Evolutionary conservation across 2,113 vertebrate species (phyloP).

Genomic region (Tragelaphus scriptus): DNA sequence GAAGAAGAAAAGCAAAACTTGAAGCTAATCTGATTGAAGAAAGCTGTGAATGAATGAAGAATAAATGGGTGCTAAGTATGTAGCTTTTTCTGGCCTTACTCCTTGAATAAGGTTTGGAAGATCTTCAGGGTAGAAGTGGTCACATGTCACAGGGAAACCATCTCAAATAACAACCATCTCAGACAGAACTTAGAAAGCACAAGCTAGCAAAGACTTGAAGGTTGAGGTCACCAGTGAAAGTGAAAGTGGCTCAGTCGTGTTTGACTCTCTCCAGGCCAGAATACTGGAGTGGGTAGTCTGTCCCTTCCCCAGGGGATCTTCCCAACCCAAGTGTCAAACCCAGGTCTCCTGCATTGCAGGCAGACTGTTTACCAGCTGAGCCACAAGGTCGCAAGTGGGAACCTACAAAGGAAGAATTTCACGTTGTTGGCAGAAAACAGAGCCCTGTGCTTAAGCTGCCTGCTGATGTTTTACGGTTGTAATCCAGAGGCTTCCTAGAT

Average conservation of each 20-base stretch:
- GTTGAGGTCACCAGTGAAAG: background rate
- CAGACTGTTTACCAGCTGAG: background rate
- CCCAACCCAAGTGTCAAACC: background rate
- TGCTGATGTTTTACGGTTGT: background rate
- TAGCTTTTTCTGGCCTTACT: background rate
- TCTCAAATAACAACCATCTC: background rate
- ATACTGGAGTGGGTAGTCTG: background rate
- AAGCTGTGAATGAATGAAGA: background rate
- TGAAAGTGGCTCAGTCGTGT: background rate
- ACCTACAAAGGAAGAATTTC: background rate
- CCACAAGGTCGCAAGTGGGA: background rate
- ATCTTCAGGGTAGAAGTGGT: slow-evolving; percentile 2
- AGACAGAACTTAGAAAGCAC: slow-evolving; percentile 4
- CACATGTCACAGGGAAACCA: background rate
- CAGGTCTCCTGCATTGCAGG: background rate
- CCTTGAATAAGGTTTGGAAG: background rate
- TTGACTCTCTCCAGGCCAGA: background rate
- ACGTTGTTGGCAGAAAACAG: background rate
- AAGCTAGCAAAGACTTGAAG: background rate
- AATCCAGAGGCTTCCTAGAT: background rate
- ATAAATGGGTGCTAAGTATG: background rate
- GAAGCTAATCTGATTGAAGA: background rate
- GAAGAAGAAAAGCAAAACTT: background rate
- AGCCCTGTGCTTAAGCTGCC: background rate
- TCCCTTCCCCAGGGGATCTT: background rate